These are phyloP conservation scores for Illadopsis cleaveri DNA, from an alignment of 2,113 vertebrate species.

Conservation along the genomic window DNA sequence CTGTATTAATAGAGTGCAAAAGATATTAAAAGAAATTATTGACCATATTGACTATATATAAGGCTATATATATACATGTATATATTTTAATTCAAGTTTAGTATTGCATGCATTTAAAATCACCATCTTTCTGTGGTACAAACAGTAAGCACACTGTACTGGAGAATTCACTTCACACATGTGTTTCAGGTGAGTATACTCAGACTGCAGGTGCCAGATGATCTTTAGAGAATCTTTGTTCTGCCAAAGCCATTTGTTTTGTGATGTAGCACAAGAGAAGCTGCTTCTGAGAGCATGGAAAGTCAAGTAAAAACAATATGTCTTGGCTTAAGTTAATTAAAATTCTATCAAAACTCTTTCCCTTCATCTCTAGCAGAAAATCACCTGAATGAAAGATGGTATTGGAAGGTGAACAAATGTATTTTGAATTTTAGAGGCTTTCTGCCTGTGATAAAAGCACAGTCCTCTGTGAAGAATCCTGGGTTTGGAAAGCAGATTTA, in stretches of 20 bases:
- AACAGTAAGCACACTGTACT: background rate
- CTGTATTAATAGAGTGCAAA: background rate
- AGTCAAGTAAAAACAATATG: background rate
- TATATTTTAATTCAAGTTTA: background rate
- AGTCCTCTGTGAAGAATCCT: background rate
- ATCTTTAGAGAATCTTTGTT: slow-evolving; percentile 17
- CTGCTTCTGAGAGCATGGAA: background rate
- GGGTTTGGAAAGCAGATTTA: background rate
- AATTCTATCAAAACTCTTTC: background rate
- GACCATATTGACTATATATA: background rate
- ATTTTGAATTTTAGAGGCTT: background rate
- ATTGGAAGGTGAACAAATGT: background rate
- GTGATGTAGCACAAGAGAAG: background rate
- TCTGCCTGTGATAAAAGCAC: background rate
- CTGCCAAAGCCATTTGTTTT: background rate
- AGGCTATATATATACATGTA: background rate
- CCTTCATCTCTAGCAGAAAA: background rate
- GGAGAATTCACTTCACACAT: background rate
- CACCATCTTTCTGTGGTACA: background rate
- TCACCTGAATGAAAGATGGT: background rate
- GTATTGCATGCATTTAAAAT: background rate
- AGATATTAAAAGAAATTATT: background rate
- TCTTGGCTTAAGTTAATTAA: background rate
- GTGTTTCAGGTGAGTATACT: background rate
- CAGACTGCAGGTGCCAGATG: background rate